Percentiles rank a stretch among this genome's conserved stretches.
Evolutionary conservation across 2,113 vertebrate species (phyloP).

Genomic region (Lagopus muta): DNA sequence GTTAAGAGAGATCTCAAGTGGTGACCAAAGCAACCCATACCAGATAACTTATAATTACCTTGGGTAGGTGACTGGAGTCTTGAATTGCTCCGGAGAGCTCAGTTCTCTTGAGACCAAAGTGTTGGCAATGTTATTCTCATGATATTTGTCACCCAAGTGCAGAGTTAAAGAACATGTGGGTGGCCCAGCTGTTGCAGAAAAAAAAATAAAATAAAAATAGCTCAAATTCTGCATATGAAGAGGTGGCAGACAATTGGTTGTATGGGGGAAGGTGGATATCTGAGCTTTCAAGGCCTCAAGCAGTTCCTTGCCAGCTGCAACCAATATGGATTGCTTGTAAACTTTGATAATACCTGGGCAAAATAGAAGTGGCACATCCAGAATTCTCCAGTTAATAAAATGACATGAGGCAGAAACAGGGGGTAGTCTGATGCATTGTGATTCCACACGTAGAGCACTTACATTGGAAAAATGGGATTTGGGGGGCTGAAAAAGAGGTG

Average conservation of each 20-base stretch:
- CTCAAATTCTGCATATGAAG: not conserved
- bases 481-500: not conserved
- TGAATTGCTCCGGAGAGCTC: not conserved
- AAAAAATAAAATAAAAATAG: not conserved
- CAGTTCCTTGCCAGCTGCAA: not conserved
- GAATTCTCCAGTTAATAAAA: not conserved
- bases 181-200: not conserved
- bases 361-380: not conserved
- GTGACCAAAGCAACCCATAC: not conserved
- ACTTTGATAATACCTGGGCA: not conserved
- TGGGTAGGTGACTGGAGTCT: not conserved
- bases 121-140: fast-evolving
- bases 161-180: not conserved
- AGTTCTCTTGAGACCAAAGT: not conserved
- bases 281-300: not conserved
- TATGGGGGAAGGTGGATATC: too few species aligned
- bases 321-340: fast-evolving
- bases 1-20: not conserved
- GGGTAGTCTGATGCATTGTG: not conserved
- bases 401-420: not conserved
- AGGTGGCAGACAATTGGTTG: not conserved
- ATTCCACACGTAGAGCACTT: not conserved
- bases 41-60: not conserved
- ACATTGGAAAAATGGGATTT: not conserved
- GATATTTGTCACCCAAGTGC: not conserved